A percentile compares a stretch with the other conserved stretches of the same genome.
These are phyloP conservation scores for Corydoras sp. DNA, from an alignment of 2,113 vertebrate genomes.

Conservation along the genomic window DNA sequence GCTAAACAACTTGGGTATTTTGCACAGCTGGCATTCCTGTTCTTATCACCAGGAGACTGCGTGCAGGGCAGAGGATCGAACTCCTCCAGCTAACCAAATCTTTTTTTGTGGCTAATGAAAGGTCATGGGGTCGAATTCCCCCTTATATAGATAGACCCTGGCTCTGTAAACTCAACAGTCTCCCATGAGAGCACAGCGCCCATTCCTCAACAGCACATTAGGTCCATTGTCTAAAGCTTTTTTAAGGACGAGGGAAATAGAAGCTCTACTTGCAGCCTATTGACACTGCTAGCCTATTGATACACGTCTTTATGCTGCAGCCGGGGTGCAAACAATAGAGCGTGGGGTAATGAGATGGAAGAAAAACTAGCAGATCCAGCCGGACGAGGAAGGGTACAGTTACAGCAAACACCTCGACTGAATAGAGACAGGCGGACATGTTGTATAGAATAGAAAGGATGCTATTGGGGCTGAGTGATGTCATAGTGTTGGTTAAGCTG, in stretches of 20 bases:
- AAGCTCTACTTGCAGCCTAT: conserved; percentile 46
- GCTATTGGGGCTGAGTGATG: neutral
- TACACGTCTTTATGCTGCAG: conserved; percentile 52
- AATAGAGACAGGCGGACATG: neutral
- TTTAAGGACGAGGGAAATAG: conserved; percentile 49
- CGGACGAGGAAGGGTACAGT: conserved; percentile 37
- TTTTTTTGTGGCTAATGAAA: conserved; percentile 8
- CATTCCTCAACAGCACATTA: conserved; percentile 49
- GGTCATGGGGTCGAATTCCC: conserved; percentile 37
- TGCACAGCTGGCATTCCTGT: conserved; percentile 17
- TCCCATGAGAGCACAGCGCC: conserved; percentile 39
- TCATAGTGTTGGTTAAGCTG: neutral
- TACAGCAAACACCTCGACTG: conserved; percentile 19
- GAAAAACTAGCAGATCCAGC: conserved; percentile 21
- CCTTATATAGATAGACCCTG: conserved; percentile 23
- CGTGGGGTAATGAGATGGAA: conserved; percentile 37
- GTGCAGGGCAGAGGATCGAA: neutral
- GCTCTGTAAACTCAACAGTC: conserved; percentile 40
- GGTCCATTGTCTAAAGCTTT: conserved; percentile 56
- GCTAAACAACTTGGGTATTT: neutral
- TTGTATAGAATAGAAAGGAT: neutral
- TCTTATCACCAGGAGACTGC: neutral
- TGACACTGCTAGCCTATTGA: conserved; percentile 47
- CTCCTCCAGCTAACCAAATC: neutral
- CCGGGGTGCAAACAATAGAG: conserved; percentile 47